Evolutionary conservation across 1,140 invertebrate genomes (phyloP), one percentile per base, ranked within the genome.

Genomic region (Aporrectodea caliginosa): DNA sequence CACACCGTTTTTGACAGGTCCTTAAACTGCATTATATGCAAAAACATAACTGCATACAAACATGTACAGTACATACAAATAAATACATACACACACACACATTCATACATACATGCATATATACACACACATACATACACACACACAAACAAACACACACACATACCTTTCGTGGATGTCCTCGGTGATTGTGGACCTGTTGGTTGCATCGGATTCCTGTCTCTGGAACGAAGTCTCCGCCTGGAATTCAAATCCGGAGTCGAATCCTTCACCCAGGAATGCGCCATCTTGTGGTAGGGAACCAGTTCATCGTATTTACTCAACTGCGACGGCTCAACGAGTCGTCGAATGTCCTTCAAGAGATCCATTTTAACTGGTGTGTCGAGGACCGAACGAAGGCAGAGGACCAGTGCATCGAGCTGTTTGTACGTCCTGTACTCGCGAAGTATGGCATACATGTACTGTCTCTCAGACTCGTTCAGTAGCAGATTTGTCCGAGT

Each of bases 331-430:
- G 78, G 35, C 6, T 27, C 78, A 14, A 84, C 74, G 35, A 84
- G 79, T 22, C 81, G 76, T 35, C 83, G 79, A 1, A 84, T 75
- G 32, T 84, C 80, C 27, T 81, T 80, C n/a, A 84, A 77, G 0
- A 84, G 74, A 31, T 84, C 83, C 70, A 82, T 35, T 78, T 84
- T 82, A 16, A 77, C 78, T 35, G 82, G 82, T 22, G 81, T 82
- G 33, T 82, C 78, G 22, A 84, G 77, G 27, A 83, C 35, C 14
- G 82, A 43, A 29, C 78, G 75, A 22, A 84, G 78, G 22, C 82
- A 82, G 16, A 74, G 69, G 6, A 84, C 77, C 27, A 84, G 79
- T 30, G 78, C 75, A 1, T 80, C 82, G 6, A 84, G 73, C 30
- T 82, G 79, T n/a, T 79, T 71, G 1, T 78, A 58, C 30, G 76